Evolutionary conservation across 2,888 invertebrate species (phyloP), one percentile per base, ranked within the genome.

Genomic region (Priocnemis perturbator): DNA sequence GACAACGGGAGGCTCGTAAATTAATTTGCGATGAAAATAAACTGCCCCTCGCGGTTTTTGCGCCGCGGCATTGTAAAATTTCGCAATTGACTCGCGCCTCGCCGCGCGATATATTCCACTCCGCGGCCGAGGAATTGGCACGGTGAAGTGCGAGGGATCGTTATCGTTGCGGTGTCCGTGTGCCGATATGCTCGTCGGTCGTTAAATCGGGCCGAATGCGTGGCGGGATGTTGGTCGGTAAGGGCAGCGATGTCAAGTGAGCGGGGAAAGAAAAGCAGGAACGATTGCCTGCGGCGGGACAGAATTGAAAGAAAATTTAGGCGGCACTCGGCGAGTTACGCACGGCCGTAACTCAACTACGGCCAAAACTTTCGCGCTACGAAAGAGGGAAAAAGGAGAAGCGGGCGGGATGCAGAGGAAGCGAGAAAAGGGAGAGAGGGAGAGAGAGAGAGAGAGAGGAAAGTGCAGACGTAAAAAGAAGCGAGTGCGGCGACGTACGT

Each of bases 21-120:
- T 50, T 20, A 50, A 50, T 50, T 50, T 50, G 20, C 50, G 50
- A 50, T 50, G 50, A 50, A 50, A 50, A 50, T 50, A 50, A 50
- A 50, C 17, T 17, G 50, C 17, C 20, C n/a, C 50, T 5, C 50
- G 50, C 50, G 50, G 19, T 50, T 50, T 50, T 50, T 19, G 48
- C 50, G 50, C 19, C 50, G n/a, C 50, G 50, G 17, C 37, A 37
- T 37, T 37, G 37, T 37, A 37, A 37, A 37, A 37, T 37, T 11
- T 37, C 37, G 37, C 37, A 37, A 37, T 37, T 37, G 37, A 37
- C 37, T 11, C 37, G 37, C 26, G n/a, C 37, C 7, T 1, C 37
- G 37, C 37, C 37, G 26, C 3, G 26, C 37, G 37, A 37, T 37
- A 11, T 37, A 37, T 37, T 37, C 37, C 37, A 11, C 37, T 37